Base-by-base conservation (phyloP, 2,888 invertebrate species). In the Scaptomyza parva region DNA sequence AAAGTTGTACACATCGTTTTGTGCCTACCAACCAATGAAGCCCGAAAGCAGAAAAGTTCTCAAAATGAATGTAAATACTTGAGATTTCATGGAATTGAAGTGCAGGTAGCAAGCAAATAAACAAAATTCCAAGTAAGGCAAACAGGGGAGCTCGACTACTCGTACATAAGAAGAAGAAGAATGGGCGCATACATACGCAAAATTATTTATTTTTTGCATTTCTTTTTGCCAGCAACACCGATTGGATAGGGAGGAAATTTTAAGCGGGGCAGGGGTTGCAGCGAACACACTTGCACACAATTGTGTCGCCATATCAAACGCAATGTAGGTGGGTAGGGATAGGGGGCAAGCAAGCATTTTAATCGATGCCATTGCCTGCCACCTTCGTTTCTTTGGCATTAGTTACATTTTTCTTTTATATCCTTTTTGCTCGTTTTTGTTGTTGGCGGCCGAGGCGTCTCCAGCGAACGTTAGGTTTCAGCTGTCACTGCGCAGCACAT, bases 11-110 rank as follows among this genome's bases (percentile, higher is more conserved):
- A 48, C 48, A 35, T 48, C n/a, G 35, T 55, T 11, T 9, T 51
- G 39, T 44, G 44, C 24, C 44, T 44, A 45, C 30, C 30, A 44
- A 17, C 33, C 17, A 44, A 48, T 12, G 37, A 37, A 37, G 35
- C 8, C 35, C 20, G 44, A 55, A 48, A 47, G 40, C 57, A 33
- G 41, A 47, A 58, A 62, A 62, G 74, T 67, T 45, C 82, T 78
- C 51, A 41, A 78, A 78, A 74, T 70, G 70, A 78, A 78, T 82
- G 78, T 78, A 78, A 82, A 83, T 79, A 83, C 84, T 79, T 76
- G 51, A 83, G 76, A 83, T 83, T 83, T 78, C 82, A 67, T 48
- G 78, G 70, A 84, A 84, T 39, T 80, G 67, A 74, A 70, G 65
- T 74, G 55, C 51, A 81, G 69, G 71, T 54, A 70, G 66, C 50